Percentiles rank a stretch among this genome's conserved stretches.
phyloP scores from a whole-genome alignment of 2,888 invertebrate genomes.

The Sesia bembeciformis region DNA sequence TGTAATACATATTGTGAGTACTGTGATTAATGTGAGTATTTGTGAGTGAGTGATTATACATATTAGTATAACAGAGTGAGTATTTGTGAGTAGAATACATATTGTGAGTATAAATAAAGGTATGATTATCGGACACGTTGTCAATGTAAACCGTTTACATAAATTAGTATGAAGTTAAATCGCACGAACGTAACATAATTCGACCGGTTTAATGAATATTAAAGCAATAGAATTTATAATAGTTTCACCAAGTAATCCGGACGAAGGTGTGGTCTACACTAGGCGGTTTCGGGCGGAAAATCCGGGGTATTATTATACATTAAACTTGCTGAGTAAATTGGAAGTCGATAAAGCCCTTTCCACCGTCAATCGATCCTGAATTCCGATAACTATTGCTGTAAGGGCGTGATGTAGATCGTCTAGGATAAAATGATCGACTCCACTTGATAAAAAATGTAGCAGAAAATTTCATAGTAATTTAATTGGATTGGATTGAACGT shows the following conservation, averaged over 20 bases:
- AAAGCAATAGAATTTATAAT: constrained; percentile 55
- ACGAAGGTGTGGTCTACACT: constrained; percentile 12
- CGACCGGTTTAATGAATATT: constrained; percentile 25
- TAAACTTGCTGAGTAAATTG: constrained; percentile 54
- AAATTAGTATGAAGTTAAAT: constrained; percentile 24
- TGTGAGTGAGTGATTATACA: no score
- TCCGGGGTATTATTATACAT: constrained; percentile 49
- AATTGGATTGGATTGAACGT: no score
- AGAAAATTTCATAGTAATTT: no score
- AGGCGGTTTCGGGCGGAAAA: constrained; percentile 38
- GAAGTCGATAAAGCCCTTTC: constrained; percentile 47
- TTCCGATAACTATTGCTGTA: constrained; percentile 1
- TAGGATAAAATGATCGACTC: no score
- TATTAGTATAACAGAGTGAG: no score
- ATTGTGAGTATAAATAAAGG: no score
- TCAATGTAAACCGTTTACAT: background rate
- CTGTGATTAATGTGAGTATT: no score
- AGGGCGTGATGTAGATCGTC: no score
- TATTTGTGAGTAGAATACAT: no score
- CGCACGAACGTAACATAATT: constrained; percentile 27
- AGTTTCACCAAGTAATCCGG: constrained; percentile 35
- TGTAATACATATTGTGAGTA: no score
- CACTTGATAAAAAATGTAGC: no score
- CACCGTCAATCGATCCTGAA: constrained; percentile 33
- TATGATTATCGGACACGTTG: no score